Percentiles rank a stretch among this genome's conserved stretches.
These are phyloP conservation scores for Himalopsyche anomala DNA, from an alignment of 2,888 invertebrate species.

Conservation along the genomic window DNA sequence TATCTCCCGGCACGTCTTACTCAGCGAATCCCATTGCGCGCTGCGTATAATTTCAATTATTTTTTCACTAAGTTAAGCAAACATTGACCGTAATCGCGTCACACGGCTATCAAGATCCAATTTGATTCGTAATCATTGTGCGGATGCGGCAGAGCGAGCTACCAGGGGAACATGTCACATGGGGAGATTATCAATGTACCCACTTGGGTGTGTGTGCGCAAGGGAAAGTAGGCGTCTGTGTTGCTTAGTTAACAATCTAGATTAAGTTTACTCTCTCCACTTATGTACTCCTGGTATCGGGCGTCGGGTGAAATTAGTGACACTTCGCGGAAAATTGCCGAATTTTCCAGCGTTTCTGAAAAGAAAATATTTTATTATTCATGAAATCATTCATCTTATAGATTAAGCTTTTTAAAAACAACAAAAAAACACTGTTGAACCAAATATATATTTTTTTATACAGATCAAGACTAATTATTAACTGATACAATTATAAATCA, in stretches of 20 bases:
- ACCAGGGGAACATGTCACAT: slow-evolving; percentile 54
- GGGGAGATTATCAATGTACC: slow-evolving; percentile 52
- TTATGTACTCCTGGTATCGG: slow-evolving; percentile 44
- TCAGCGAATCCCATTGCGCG: slow-evolving; percentile 41
- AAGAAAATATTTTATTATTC: too few species aligned
- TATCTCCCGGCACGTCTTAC: slow-evolving; percentile 34
- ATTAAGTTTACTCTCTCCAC: slow-evolving; percentile 58
- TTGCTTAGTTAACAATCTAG: slow-evolving; percentile 57
- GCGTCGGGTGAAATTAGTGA: not conserved
- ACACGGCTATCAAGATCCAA: slow-evolving; percentile 65
- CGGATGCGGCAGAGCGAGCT: slow-evolving; percentile 52
- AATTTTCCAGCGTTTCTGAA: not conserved
- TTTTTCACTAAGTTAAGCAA: slow-evolving; percentile 66
- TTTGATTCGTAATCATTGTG: slow-evolving; percentile 64
- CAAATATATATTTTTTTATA: too few species aligned
- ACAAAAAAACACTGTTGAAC: too few species aligned
- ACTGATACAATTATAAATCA: too few species aligned
- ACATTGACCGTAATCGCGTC: slow-evolving; percentile 66
- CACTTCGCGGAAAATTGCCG: not conserved
- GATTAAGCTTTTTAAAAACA: too few species aligned
- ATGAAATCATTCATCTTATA: too few species aligned
- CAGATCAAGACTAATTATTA: too few species aligned
- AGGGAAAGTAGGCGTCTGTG: slow-evolving; percentile 36
- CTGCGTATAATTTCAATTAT: slow-evolving; percentile 65
- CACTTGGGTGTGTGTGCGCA: slow-evolving; percentile 45